These are phyloP conservation scores for Alectoris magna DNA, from an alignment of 2,797 vertebrate genomes.

Conservation along the genomic window DNA sequence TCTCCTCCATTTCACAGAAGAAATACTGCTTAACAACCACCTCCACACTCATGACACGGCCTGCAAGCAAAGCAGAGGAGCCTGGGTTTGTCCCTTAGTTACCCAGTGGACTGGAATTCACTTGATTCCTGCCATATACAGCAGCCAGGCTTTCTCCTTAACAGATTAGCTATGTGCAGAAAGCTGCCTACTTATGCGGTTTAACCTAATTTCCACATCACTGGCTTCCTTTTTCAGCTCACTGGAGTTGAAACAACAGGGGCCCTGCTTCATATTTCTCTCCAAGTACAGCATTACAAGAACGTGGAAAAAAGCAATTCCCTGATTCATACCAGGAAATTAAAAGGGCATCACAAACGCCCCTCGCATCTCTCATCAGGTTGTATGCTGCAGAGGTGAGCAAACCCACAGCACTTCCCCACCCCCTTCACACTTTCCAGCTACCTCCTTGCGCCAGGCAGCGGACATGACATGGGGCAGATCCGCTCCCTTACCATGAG, in stretches of 20 bases:
- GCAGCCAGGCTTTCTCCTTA: conserved; percentile 1
- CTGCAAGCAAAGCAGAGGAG: neutral
- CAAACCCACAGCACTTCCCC: neutral
- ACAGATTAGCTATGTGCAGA: conserved; percentile 41
- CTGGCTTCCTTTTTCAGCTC: conserved; percentile 49
- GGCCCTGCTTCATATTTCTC: conserved; percentile 45
- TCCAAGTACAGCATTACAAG: neutral
- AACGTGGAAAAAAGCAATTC: neutral
- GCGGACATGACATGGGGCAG: neutral
- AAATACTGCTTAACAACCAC: neutral
- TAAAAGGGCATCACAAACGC: too few species aligned
- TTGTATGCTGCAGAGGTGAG: neutral
- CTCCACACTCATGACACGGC: neutral
- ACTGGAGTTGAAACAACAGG: conserved; percentile 1
- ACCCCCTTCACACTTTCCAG: neutral
- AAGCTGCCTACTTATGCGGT: conserved; percentile 61
- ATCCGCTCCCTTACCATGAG: neutral
- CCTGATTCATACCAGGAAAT: neutral
- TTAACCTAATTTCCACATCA: conserved; percentile 66
- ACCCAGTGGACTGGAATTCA: conserved; percentile 18
- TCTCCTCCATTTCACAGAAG: neutral
- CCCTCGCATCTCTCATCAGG: neutral
- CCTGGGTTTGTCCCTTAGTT: conserved; percentile 1
- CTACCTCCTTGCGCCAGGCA: neutral
- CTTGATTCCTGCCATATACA: neutral